Evolutionary conservation across 1,140 invertebrate genomes (phyloP).

Genomic region (Steinernema feltiae): DNA sequence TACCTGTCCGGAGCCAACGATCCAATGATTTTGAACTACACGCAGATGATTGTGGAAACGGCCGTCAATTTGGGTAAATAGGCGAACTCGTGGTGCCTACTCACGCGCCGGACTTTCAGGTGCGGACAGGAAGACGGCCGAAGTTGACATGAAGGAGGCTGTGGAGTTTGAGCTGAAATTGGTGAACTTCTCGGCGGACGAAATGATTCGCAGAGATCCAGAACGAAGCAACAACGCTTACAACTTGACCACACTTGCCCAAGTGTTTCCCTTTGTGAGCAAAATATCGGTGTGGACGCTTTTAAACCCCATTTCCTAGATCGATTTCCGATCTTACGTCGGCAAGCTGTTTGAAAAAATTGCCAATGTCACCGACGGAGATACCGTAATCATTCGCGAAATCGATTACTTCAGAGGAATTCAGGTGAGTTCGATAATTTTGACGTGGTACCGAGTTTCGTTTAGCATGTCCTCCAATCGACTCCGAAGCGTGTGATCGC

Average conservation of each 20-base stretch:
- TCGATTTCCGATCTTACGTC: slow-evolving; percentile 45
- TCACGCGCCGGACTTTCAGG: slow-evolving; percentile 27
- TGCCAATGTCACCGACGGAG: slow-evolving; percentile 37
- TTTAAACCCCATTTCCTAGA: slow-evolving; percentile 28
- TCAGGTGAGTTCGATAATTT: no score
- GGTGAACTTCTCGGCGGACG: slow-evolving; percentile 66
- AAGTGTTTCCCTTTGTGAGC: slow-evolving; percentile 41
- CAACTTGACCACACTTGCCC: slow-evolving; percentile 39
- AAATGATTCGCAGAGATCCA: slow-evolving; percentile 46
- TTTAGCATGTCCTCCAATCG: slow-evolving; percentile 58
- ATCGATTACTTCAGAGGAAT: slow-evolving; percentile 45
- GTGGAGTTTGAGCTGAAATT: slow-evolving; percentile 83
- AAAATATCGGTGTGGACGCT: background rate
- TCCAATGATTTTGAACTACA: slow-evolving; percentile 60
- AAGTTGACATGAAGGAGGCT: slow-evolving; percentile 72
- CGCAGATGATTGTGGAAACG: slow-evolving; percentile 67
- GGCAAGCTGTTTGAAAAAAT: slow-evolving; percentile 40
- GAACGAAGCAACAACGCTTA: slow-evolving; percentile 45
- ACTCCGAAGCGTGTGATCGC: slow-evolving; percentile 64
- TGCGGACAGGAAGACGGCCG: slow-evolving; percentile 68
- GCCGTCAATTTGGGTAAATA: slow-evolving; percentile 72
- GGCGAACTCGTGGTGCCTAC: slow-evolving; percentile 26
- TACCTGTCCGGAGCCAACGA: slow-evolving; percentile 64
- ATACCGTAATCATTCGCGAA: slow-evolving; percentile 48
- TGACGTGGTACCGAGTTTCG: no score